A percentile compares a stretch with the other conserved stretches of the same genome.
Conservation (phyloP, 2,797 vertebrate genomes). For the Tarsius wallacei region DNA sequence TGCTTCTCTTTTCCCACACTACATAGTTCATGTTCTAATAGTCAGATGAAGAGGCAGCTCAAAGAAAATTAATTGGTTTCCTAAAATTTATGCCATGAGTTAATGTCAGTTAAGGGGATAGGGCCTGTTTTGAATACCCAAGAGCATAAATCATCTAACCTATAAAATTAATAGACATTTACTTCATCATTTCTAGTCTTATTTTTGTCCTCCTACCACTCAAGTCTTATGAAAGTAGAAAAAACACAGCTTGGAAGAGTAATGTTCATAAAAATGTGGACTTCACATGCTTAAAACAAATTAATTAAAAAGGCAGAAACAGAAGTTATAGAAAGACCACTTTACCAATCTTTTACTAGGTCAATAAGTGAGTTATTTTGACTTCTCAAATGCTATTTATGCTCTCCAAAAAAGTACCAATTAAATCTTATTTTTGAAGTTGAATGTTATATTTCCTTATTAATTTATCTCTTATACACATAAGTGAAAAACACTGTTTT, state of each 20-base stretch:
- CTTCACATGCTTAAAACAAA: neutral
- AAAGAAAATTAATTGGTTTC: conserved; percentile 1
- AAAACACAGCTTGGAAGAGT: neutral
- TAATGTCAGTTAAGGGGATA: neutral
- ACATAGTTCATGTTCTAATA: neutral
- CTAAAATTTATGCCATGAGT: neutral
- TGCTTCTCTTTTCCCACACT: neutral
- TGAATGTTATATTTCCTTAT: neutral
- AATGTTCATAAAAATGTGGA: neutral
- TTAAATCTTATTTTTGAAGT: neutral
- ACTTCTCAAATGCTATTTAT: neutral
- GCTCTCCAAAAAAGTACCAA: neutral
- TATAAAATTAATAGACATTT: neutral
- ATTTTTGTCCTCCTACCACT: neutral
- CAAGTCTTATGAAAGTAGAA: neutral
- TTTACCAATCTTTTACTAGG: neutral
- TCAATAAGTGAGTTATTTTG: neutral
- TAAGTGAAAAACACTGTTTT: neutral
- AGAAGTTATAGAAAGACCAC: neutral
- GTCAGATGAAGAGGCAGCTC: conserved; percentile 22
- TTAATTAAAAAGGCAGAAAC: neutral
- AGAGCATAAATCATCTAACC: neutral
- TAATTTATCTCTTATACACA: neutral
- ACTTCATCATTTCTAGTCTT: neutral
- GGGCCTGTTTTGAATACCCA: neutral